These are phyloP conservation scores for Keiferia lycopersicella DNA, from an alignment of 2,888 invertebrate species.

Conservation along the genomic window DNA sequence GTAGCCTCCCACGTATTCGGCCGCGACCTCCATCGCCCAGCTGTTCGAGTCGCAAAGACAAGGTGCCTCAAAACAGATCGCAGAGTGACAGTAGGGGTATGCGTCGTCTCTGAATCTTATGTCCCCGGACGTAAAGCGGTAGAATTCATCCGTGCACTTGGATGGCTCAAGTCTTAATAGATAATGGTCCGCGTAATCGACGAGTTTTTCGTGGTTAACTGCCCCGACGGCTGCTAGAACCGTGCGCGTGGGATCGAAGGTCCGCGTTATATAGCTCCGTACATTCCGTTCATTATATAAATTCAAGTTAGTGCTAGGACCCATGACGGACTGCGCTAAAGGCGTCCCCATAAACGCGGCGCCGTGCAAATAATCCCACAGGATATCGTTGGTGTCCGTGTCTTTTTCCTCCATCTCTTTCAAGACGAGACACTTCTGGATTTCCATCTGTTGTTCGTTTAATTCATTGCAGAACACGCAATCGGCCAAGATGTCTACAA, in stretches of 20 bases:
- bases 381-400: slow-evolving; percentile 45
- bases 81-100: slow-evolving; percentile 93
- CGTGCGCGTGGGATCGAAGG: slow-evolving; percentile 94
- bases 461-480: slow-evolving; percentile 92
- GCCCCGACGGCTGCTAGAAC: slow-evolving; percentile 97
- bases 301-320: slow-evolving; percentile 85
- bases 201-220: slow-evolving; percentile 91
- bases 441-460: slow-evolving; percentile 51
- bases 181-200: slow-evolving; percentile 87
- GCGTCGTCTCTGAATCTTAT: slow-evolving; percentile 93
- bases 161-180: slow-evolving; percentile 82
- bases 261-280: slow-evolving; percentile 87
- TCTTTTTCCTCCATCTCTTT: slow-evolving; percentile 64
- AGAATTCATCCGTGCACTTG: slow-evolving; percentile 75
- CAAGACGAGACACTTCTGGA: slow-evolving; percentile 57
- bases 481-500: slow-evolving; percentile 95
- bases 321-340: slow-evolving; percentile 69
- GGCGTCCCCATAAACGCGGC: slow-evolving; percentile 73
- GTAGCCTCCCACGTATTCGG: slow-evolving; percentile 94
- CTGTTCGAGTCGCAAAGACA: slow-evolving; percentile 95
- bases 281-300: slow-evolving; percentile 85
- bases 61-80: slow-evolving; percentile 95
- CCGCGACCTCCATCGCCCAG: slow-evolving; percentile 94
- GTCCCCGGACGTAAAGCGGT: slow-evolving; percentile 94
- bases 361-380: slow-evolving; percentile 67